A percentile compares a stretch with the other conserved stretches of the same genome.
phyloP scores from a whole-genome alignment of 2,113 vertebrate species.

The Engraulis encrasicolus region DNA sequence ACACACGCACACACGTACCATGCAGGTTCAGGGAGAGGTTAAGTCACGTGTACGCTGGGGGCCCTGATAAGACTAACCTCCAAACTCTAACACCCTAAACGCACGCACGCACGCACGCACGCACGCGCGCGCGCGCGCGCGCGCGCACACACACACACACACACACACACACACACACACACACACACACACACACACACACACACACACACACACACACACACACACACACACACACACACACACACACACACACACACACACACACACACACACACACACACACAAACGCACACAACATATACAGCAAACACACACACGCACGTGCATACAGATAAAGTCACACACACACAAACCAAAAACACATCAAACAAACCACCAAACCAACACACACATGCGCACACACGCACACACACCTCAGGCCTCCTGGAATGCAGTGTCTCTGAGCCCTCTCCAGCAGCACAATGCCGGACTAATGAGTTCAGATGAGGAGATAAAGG shows the following conservation, averaged over 20 bases:
- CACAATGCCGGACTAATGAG: not conserved
- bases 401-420: not conserved
- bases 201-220: not conserved
- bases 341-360: too few species aligned
- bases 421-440: not conserved
- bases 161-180: not conserved
- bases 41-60: slow-evolving; percentile 34
- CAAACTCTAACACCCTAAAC: too few species aligned
- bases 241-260: not conserved
- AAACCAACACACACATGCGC: not conserved
- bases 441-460: not conserved
- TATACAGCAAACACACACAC: not conserved
- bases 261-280: not conserved
- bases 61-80: not conserved
- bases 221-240: not conserved
- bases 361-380: not conserved
- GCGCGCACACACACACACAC: not conserved
- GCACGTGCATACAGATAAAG: not conserved
- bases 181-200: not conserved
- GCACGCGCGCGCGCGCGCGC: too few species aligned
- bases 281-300: too few species aligned
- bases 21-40: slow-evolving; percentile 60
- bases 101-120: not conserved
- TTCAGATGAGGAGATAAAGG: slow-evolving; percentile 10
- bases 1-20: not conserved